These are phyloP conservation scores for Procapra przewalskii DNA, from an alignment of 2,113 vertebrate genomes.

Conservation along the genomic window DNA sequence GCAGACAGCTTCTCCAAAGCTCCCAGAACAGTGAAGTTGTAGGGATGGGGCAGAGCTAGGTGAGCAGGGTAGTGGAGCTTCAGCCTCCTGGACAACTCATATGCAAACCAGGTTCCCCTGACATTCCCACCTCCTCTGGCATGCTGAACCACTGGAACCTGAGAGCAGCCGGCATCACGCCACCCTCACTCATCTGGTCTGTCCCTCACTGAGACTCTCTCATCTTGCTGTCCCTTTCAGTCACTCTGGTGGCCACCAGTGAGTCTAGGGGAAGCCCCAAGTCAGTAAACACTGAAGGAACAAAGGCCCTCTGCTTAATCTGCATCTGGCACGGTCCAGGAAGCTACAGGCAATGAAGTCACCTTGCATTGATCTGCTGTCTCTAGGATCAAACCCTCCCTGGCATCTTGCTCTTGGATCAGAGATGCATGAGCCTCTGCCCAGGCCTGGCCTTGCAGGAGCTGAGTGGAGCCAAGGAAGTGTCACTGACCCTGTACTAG, in stretches of 20 bases:
- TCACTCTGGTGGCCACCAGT: background rate
- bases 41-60: background rate
- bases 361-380: slow-evolving; percentile 4
- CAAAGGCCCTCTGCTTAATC: slow-evolving; percentile 6
- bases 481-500: background rate
- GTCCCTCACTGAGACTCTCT: background rate
- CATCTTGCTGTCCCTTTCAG: background rate
- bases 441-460: slow-evolving; percentile 53
- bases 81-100: background rate
- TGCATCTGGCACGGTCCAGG: background rate
- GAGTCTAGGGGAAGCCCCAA: background rate
- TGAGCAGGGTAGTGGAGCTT: background rate
- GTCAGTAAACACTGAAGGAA: slow-evolving; percentile 29
- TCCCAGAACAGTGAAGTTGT: background rate
- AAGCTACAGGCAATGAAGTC: slow-evolving; percentile 8
- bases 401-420: slow-evolving; percentile 17
- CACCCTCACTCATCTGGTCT: background rate
- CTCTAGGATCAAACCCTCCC: background rate
- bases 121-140: background rate
- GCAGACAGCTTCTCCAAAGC: background rate
- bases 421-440: slow-evolving; percentile 47
- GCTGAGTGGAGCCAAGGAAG: background rate
- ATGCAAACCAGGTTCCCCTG: background rate
- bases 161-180: background rate
- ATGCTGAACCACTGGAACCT: background rate